phyloP scores from a whole-genome alignment of 2,888 invertebrate species.

The Beris chalybata region DNA sequence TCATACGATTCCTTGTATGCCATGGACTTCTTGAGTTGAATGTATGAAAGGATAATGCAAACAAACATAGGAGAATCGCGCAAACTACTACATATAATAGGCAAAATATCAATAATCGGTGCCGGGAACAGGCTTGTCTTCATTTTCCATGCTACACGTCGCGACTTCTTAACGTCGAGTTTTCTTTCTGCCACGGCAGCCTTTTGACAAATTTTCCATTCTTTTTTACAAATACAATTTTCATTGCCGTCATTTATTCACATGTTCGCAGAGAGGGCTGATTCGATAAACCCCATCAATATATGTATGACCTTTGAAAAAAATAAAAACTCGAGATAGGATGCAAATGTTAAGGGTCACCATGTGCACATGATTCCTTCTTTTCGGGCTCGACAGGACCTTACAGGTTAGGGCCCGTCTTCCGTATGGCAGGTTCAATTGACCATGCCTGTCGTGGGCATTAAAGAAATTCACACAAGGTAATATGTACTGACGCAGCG shows the following conservation, averaged over 20 bases:
- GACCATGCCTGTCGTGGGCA: conserved; percentile 26
- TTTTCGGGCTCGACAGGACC: not conserved
- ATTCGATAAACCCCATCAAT: conserved; percentile 17
- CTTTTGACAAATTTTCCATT: conserved; percentile 30
- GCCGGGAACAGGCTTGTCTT: conserved; percentile 28
- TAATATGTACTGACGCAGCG: conserved; percentile 37
- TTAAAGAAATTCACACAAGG: conserved; percentile 35
- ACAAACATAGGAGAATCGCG: not conserved
- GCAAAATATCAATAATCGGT: conserved; percentile 39
- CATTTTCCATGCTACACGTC: not conserved
- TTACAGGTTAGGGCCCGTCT: too few relatives aligned
- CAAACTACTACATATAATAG: conserved; percentile 2
- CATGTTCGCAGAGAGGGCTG: not conserved
- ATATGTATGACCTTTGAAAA: conserved; percentile 19
- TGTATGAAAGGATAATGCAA: not conserved
- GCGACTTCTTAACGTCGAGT: not conserved
- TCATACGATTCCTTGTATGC: not conserved
- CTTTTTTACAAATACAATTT: conserved; percentile 18
- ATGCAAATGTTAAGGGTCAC: conserved; percentile 19
- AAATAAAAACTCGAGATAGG: conserved; percentile 20
- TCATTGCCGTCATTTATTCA: conserved; percentile 11
- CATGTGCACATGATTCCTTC: conserved; percentile 17
- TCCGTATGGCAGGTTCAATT: conserved; percentile 4
- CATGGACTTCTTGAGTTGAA: too few relatives aligned
- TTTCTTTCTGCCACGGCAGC: conserved; percentile 12